Evolutionary conservation across 2,888 invertebrate species (phyloP), one percentile per base, ranked within the genome.

Genomic region (Drosophila ustulata): DNA sequence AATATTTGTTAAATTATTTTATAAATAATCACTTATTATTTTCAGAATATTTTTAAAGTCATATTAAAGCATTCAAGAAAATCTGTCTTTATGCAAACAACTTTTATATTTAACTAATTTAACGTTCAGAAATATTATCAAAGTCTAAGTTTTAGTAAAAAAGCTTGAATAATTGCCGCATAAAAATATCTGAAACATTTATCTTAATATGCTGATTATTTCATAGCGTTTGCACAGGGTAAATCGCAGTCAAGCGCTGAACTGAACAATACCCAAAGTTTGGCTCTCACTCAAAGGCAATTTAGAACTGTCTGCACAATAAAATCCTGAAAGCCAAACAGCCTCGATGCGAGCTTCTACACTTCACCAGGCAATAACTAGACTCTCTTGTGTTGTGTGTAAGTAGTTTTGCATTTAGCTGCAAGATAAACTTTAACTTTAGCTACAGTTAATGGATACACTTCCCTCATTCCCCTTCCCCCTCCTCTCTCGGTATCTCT

Each of bases 401-500:
- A 18, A 70, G 26, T 45, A 53, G 34, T 71, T 76, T 76, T 56
- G 50, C 46, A 53, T 63, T 57, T 41, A n/a, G 50, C 50, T 45
- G 23, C 32, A 61, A 45, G 61, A 53, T 50, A 63, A 84, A 71
- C 70, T 82, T 70, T 71, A 75, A 70, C 53, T 57, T 34, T 57
- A 37, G 57, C 26, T 57, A 57, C 46, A 57, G 34, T 58, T 75
- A 84, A 80, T 80, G 75, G 70, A 74, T 69, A 57, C 47, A 32
- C 8, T 4, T 6, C 4, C 28, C 6, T 0, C 26, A 1, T 5
- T 26, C 2, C 26, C 26, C 2, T 0, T 1, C 13, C 13, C 30
- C 23, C 37, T 28, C 9, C 28, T 11, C 11, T 8, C 30, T 41
- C 18, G 67, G 56, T 50, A 30, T 30, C 23, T 41, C 30, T 39